These are phyloP conservation scores for Ictalurus furcatus DNA, from an alignment of 2,113 vertebrate genomes.

Conservation along the genomic window DNA sequence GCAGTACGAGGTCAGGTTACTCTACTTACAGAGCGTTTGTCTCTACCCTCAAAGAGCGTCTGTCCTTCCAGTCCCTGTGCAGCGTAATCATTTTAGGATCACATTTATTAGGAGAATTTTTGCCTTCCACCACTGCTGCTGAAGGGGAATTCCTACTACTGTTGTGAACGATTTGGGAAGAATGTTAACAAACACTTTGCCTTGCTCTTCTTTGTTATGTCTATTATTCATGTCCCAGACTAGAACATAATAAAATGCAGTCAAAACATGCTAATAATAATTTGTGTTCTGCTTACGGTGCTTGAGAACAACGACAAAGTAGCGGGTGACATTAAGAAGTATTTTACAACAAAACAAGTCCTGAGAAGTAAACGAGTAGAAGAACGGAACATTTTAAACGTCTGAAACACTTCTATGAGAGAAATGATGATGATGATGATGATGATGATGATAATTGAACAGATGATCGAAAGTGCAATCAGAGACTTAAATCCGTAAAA, in stretches of 20 bases:
- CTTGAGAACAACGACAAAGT: not conserved
- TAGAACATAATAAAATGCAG: not conserved
- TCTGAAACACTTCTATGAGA: not conserved
- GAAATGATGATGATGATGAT: too few relatives aligned
- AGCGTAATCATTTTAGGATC: constrained; percentile 26
- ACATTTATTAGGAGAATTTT: not conserved
- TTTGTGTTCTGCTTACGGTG: not conserved
- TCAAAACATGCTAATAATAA: not conserved
- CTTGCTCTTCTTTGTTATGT: not conserved
- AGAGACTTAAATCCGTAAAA: not conserved
- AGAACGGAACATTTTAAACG: not conserved
- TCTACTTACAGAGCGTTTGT: not conserved
- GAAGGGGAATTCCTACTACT: constrained; percentile 12
- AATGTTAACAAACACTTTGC: not conserved
- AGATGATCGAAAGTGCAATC: not conserved
- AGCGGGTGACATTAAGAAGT: not conserved
- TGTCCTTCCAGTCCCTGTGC: constrained; percentile 6
- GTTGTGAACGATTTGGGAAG: not conserved
- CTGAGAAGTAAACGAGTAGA: not conserved
- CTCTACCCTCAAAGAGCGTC: constrained; percentile 31
- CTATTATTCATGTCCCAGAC: not conserved
- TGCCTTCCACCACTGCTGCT: not conserved
- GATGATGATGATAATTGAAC: not conserved
- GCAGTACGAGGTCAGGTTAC: constrained; percentile 45
- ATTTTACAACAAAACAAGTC: not conserved